These are phyloP conservation scores for Syrmaticus mikado DNA, from an alignment of 2,113 vertebrate genomes.

Conservation along the genomic window DNA sequence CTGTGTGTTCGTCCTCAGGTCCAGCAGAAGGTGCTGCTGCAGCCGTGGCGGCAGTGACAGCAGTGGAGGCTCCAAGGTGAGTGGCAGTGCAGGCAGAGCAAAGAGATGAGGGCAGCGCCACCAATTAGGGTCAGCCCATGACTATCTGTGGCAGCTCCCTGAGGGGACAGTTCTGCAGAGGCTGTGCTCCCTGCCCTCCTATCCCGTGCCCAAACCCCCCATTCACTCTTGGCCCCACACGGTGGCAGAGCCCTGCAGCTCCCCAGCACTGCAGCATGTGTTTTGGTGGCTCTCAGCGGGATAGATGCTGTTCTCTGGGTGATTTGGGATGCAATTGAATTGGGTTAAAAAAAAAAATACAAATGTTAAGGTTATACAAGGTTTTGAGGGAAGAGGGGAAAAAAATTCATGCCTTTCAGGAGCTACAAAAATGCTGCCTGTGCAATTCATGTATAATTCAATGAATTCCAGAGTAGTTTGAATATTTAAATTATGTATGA, in stretches of 20 bases:
- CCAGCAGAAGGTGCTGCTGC: not conserved
- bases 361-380: not conserved
- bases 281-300: fast-evolving
- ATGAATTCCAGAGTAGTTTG: conserved; percentile 59
- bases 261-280: not conserved
- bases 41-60: fast-evolving
- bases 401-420: not conserved
- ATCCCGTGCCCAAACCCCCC: not conserved
- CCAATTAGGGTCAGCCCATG: fast-evolving
- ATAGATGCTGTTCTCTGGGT: not conserved
- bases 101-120: fast-evolving
- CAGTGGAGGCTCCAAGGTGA: not conserved
- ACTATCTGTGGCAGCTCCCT: fast-evolving
- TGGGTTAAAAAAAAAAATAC: not conserved
- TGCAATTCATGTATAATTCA: conserved; percentile 71
- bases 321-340: not conserved
- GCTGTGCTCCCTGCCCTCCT: not conserved
- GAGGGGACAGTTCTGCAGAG: not conserved
- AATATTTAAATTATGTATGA: conserved; percentile 81
- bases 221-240: too few species aligned
- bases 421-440: conserved; percentile 50
- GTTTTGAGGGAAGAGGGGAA: not conserved
- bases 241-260: not conserved
- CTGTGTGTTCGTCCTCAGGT: not conserved
- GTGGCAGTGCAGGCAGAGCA: not conserved